Evolutionary conservation across 1,140 invertebrate genomes (phyloP), one percentile per base, ranked within the genome.

Genomic region (Portunus trituberculatus): DNA sequence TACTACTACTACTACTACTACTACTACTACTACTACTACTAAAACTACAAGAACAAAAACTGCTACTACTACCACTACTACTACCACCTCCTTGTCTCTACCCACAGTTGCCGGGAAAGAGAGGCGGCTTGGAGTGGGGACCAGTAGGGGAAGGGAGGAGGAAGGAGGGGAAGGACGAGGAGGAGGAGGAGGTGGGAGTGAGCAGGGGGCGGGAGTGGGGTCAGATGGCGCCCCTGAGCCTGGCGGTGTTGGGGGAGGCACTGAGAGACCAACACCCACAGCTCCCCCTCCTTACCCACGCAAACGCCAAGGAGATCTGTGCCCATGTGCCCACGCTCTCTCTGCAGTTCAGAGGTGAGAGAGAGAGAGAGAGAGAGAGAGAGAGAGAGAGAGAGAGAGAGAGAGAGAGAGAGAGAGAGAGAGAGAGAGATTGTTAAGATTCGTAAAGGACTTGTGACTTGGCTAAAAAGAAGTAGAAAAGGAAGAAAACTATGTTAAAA

Each of bases 271-370:
- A 95, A 28, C 59, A 95, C 46, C 94, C 94, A 6, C 94, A 92
- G 1, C 94, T 95, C 20, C 91, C 94, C 0, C 28, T 91, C 31
- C 82, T 95, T 8, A 95, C 94, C 6, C 91, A 95, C 28, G 39
- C 84, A 7, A 95, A 95, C 90, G 94, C 94, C 7, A 28, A 48
- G 25, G 52, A 92, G n/a, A 88, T 59, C 2, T 88, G 90, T 86
- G 91, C 83, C 48, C 94, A 95, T 29, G 94, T 95, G 39, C 67
- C 76, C 39, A 25, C 82, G 10, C 91, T 95, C 14, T 95, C 94
- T 3, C 39, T 95, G 6, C 94, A 95, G 52, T 95, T 95, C 83
- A 92, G 91, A 89, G 91, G 94, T 95, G n/a, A 52, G 89, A 28
- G 31, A 32, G 32, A 83, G 32, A 39, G 92, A 45, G 28, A 91